Conservation (phyloP, 2,113 vertebrate species). For the Anolis sagrei region DNA sequence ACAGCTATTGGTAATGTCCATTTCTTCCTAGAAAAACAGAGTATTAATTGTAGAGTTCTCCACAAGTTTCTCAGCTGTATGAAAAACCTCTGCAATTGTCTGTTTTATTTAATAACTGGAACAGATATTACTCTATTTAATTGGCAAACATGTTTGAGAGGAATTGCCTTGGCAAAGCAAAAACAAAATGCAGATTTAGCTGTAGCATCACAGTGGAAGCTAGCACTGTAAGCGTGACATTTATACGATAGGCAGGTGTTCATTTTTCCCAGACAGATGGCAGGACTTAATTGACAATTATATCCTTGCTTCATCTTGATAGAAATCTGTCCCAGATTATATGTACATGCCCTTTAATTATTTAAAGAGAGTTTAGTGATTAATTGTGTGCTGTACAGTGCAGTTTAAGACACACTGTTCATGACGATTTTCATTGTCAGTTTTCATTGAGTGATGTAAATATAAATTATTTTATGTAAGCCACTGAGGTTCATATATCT, state of each 20-base stretch:
- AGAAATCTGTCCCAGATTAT: background rate
- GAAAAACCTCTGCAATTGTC: background rate
- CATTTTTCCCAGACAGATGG: background rate
- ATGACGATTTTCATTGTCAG: no score
- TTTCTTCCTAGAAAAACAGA: background rate
- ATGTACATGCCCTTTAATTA: background rate
- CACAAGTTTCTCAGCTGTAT: background rate
- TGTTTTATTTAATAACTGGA: background rate
- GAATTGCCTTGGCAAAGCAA: background rate
- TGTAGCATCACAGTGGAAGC: background rate
- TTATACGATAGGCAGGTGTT: background rate
- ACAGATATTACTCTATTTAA: background rate
- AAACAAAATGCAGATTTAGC: background rate
- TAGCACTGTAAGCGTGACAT: background rate
- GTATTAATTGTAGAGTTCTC: background rate
- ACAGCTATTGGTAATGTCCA: conserved; percentile 64
- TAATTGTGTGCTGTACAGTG: background rate
- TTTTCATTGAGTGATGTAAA: background rate
- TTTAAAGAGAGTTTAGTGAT: background rate
- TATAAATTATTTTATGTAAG: background rate
- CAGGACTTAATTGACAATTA: background rate
- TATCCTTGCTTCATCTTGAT: background rate
- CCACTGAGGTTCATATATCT: background rate
- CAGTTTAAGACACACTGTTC: background rate
- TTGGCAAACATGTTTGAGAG: background rate